These are phyloP conservation scores for Drosophila leontia DNA, from an alignment of 1,140 invertebrate species.

Conservation along the genomic window DNA sequence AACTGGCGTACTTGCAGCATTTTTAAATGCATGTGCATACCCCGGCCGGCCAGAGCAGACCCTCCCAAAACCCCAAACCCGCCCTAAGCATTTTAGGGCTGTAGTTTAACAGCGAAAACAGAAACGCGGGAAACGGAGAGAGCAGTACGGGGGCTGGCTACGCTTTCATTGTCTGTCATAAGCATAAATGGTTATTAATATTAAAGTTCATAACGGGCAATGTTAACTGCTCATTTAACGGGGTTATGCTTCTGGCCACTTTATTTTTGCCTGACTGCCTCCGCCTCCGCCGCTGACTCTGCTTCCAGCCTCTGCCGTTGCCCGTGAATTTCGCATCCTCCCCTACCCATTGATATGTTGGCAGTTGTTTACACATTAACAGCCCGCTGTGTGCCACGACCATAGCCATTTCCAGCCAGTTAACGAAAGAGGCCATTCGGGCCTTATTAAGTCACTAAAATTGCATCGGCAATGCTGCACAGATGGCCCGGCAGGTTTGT, in stretches of 20 bases:
- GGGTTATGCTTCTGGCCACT: constrained; percentile 59
- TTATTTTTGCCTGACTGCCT: constrained; percentile 48
- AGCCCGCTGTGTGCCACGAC: constrained; percentile 40
- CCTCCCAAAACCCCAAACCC: constrained; percentile 6
- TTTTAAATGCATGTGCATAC: constrained; percentile 65
- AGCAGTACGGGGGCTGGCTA: constrained; percentile 4
- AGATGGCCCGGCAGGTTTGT: not conserved
- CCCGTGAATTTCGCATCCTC: not conserved
- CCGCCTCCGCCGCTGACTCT: not conserved
- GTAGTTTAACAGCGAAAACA: constrained; percentile 70
- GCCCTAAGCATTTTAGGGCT: constrained; percentile 72
- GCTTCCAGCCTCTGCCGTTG: constrained; percentile 2
- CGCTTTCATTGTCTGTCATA: constrained; percentile 75
- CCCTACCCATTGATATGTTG: constrained; percentile 54
- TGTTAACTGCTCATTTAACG: constrained; percentile 66
- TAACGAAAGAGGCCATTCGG: constrained; percentile 70
- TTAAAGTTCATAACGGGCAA: constrained; percentile 70
- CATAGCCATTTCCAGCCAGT: constrained; percentile 54
- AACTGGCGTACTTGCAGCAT: constrained; percentile 69
- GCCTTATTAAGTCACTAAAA: constrained; percentile 66
- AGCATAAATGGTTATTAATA: constrained; percentile 81
- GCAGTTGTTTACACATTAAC: constrained; percentile 67
- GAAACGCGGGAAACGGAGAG: constrained; percentile 20
- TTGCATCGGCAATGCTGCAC: constrained; percentile 23
- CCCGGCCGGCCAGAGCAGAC: not conserved